phyloP scores from a whole-genome alignment of 2,797 vertebrate species.

The Loriculus beryllinus region DNA sequence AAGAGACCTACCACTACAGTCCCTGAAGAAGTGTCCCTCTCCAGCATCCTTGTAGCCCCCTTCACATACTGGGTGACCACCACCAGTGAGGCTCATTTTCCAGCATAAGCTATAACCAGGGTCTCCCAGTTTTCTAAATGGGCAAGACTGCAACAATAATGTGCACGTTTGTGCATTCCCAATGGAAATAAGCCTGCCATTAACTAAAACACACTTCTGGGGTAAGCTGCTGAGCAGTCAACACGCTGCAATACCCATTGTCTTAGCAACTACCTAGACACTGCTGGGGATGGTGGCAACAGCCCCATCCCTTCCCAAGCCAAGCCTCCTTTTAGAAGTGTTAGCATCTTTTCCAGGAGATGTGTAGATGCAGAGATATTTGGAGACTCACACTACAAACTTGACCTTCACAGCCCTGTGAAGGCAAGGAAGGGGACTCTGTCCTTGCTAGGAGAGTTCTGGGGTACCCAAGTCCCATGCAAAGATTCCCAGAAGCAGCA shows the following conservation, averaged over 20 bases:
- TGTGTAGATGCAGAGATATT: neutral
- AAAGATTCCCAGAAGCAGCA: neutral
- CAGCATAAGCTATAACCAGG: neutral
- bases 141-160: neutral
- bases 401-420: neutral
- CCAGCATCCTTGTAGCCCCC: neutral
- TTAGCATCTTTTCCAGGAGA: neutral
- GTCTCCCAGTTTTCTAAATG: neutral
- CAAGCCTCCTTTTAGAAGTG: neutral
- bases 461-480: accelerated
- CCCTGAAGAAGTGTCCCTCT: neutral
- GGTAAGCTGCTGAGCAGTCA: neutral
- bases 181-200: neutral
- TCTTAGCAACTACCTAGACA: neutral
- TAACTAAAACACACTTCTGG: neutral
- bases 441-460: neutral
- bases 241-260: neutral
- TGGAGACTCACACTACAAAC: neutral
- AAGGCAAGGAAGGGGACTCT: neutral
- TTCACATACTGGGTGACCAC: neutral
- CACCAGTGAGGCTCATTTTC: neutral
- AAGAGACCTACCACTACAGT: neutral
- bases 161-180: neutral
- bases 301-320: neutral
- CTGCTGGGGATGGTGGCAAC: neutral